phyloP scores from a whole-genome alignment of 2,113 vertebrate genomes.

The Strix aluco region DNA sequence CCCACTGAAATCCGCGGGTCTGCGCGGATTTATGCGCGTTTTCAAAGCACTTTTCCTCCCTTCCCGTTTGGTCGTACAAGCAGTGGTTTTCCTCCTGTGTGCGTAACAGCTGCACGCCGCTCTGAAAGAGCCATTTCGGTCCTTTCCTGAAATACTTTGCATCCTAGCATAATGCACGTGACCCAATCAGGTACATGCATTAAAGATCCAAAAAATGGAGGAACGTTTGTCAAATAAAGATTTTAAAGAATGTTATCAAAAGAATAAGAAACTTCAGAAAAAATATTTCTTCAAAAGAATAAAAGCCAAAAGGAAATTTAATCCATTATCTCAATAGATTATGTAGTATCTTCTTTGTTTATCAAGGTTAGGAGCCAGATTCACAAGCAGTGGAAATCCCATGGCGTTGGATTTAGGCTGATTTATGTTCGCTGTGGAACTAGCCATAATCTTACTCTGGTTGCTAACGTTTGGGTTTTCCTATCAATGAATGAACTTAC shows the following conservation, averaged over 20 bases:
- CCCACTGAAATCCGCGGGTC: rapidly evolving
- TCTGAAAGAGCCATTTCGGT: not conserved
- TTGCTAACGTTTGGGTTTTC: not conserved
- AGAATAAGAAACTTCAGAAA: not conserved
- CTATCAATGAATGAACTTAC: not conserved
- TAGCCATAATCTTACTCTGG: not conserved
- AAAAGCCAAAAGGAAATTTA: not conserved
- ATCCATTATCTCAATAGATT: not conserved
- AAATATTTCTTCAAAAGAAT: not conserved
- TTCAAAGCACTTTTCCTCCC: rapidly evolving
- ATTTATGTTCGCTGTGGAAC: not conserved
- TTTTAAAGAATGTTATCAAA: not conserved
- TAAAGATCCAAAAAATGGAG: not conserved
- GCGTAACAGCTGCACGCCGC: rapidly evolving
- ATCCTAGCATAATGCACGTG: not conserved
- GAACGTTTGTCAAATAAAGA: not conserved
- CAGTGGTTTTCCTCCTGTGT: rapidly evolving
- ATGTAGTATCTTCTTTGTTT: not conserved
- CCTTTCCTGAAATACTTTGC: not conserved
- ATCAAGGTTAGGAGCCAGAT: not conserved
- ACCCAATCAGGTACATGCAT: not conserved
- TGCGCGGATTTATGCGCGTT: too few species aligned
- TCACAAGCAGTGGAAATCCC: not conserved
- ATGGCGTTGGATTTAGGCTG: not conserved
- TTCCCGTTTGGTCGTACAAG: rapidly evolving